Conservation (phyloP, 2,797 vertebrate species). For the Malacoctenus gilli region DNA sequence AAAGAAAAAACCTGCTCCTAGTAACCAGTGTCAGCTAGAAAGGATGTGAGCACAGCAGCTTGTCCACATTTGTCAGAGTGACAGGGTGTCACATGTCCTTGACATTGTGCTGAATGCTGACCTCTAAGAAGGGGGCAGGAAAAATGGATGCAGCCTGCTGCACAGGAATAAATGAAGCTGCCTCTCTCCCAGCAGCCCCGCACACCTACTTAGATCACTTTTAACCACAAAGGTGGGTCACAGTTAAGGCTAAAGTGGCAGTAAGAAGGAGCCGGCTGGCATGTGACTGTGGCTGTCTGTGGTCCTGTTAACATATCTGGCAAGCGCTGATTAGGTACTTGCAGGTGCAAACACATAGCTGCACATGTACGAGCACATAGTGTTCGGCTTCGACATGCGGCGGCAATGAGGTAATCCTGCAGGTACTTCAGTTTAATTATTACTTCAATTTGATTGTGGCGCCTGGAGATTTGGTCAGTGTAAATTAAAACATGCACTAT, state of each 20-base stretch:
- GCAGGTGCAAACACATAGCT: slow-evolving; percentile 36
- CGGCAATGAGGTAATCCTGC: slow-evolving; percentile 60
- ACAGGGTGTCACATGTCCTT: slow-evolving; percentile 51
- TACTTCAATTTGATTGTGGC: slow-evolving; percentile 41
- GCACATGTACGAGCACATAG: slow-evolving; percentile 22
- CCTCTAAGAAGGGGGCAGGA: slow-evolving; percentile 42
- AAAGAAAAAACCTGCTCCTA: slow-evolving; percentile 1
- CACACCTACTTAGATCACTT: slow-evolving; percentile 3
- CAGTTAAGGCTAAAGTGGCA: slow-evolving; percentile 9
- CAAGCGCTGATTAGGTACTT: slow-evolving; percentile 57
- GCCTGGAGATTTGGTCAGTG: slow-evolving; percentile 33
- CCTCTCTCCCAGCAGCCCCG: slow-evolving; percentile 3
- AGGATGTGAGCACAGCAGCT: slow-evolving; percentile 32
- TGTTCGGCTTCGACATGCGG: slow-evolving; percentile 37
- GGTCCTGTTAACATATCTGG: slow-evolving; percentile 56
- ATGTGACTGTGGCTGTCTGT: slow-evolving; percentile 24
- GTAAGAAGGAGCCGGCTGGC: neutral
- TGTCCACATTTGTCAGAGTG: slow-evolving; percentile 53
- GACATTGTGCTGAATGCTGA: slow-evolving; percentile 51
- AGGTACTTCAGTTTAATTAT: slow-evolving; percentile 54
- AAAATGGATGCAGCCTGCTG: slow-evolving; percentile 13
- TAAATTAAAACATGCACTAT: slow-evolving; percentile 40
- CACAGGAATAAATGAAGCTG: slow-evolving; percentile 20
- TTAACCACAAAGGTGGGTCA: slow-evolving; percentile 24
- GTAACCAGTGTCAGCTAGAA: slow-evolving; percentile 18